phyloP scores from a whole-genome alignment of 2,797 vertebrate species.

The Spea hammondii region DNA sequence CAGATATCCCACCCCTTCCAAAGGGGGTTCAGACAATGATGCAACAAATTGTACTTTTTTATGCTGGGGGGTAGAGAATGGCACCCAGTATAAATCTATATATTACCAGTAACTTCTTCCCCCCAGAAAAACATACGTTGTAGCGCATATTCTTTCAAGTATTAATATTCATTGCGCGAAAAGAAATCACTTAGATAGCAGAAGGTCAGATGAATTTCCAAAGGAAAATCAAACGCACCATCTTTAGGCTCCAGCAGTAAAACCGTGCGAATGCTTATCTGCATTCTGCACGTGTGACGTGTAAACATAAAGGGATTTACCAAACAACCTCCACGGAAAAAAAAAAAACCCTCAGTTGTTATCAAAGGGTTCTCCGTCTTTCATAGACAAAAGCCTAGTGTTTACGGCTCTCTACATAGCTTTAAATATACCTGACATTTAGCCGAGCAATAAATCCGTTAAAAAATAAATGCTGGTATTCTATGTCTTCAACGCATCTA shows the following conservation, averaged over 20 bases:
- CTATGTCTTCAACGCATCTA: slow-evolving; percentile 4
- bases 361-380: background rate
- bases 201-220: too few species aligned
- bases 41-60: too few species aligned
- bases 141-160: background rate
- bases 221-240: background rate
- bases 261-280: background rate
- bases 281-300: background rate
- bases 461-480: slow-evolving; percentile 22
- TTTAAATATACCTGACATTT: slow-evolving; percentile 30
- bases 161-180: too few species aligned
- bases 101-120: too few species aligned
- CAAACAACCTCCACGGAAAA: background rate
- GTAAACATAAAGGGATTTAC: background rate
- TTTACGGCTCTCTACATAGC: background rate
- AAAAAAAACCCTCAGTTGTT: background rate
- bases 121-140: background rate
- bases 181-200: too few species aligned
- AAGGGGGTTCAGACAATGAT: too few species aligned
- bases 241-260: background rate
- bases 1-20: too few species aligned
- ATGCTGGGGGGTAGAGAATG: too few species aligned
- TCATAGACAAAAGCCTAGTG: slow-evolving; percentile 1
- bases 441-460: slow-evolving; percentile 29
- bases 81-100: too few species aligned